Conservation (phyloP, 92 coral and sea anemone genomes). For the Phenganax marumi region DNA sequence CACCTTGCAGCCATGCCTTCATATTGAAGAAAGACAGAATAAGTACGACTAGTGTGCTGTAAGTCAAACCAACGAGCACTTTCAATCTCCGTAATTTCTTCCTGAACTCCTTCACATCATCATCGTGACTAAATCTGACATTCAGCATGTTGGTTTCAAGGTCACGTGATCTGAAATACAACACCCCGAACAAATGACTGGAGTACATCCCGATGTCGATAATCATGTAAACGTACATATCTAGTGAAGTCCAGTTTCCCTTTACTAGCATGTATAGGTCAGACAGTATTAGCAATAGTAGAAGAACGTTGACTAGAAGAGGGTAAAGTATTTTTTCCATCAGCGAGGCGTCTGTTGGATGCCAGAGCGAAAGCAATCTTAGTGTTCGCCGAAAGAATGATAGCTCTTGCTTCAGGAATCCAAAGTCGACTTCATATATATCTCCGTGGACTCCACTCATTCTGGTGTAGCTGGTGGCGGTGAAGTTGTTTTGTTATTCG, state of each 20-base stretch:
- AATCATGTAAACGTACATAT: conserved; percentile 49
- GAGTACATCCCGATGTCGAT: conserved; percentile 57
- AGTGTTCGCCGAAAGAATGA: conserved; percentile 38
- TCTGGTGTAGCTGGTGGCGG: background rate
- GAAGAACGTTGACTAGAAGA: conserved; percentile 47
- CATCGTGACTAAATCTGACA: conserved; percentile 16
- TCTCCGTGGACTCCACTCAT: conserved; percentile 1
- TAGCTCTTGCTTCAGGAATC: conserved; percentile 40
- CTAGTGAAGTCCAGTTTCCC: conserved; percentile 51
- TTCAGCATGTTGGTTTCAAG: conserved; percentile 51
- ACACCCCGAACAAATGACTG: conserved; percentile 56
- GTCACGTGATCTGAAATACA: conserved; percentile 63
- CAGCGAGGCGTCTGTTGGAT: conserved; percentile 46
- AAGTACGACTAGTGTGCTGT: conserved; percentile 13
- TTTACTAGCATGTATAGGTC: conserved; percentile 29
- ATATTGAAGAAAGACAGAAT: conserved; percentile 57
- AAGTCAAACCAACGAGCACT: conserved; percentile 42
- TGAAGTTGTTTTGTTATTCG: background rate
- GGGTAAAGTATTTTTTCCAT: conserved; percentile 50
- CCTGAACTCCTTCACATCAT: conserved; percentile 11
- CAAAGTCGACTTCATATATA: conserved; percentile 1
- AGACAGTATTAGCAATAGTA: conserved; percentile 24
- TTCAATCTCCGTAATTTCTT: conserved; percentile 34
- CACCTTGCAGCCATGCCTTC: conserved; percentile 53
- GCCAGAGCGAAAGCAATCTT: conserved; percentile 61